Evolutionary conservation across 2,888 invertebrate genomes (phyloP), one percentile per base, ranked within the genome.

Genomic region (Parochlus steinenii): DNA sequence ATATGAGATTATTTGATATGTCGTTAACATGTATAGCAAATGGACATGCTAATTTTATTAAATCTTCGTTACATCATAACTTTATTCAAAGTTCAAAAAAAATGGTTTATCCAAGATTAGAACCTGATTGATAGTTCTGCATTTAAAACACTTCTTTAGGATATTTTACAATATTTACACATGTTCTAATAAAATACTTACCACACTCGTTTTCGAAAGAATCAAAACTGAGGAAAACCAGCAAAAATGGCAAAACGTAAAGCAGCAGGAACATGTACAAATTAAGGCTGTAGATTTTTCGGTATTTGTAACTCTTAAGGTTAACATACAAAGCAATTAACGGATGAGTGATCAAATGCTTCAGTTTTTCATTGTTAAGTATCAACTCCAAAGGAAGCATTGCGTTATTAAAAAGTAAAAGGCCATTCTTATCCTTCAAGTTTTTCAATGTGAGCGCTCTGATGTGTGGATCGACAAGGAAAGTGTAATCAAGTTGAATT

Each of bases 331-430:
- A 25, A 8, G 36, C 29, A 6, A 33, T 12, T 10, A 33, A 10
- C n/a, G 33, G 33, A 33, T 33, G 33, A n/a, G 33, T 33, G 7
- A 33, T 33, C 17, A 24, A 25, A 17, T 33, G 18, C 2, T 27
- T 12, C 7, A 33, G 14, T 14, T 26, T 33, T 8, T 33, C 33
- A 18, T 20, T 33, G 6, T 16, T 15, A 2, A 33, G 12, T 3
- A 33, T 25, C 33, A 25, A 33, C 11, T 33, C 33, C 5, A 33
- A 15, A 27, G 33, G 33, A 7, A 17, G 7, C 33, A 33, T 33
- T 5, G 26, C 33, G 18, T 18, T 20, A 5, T 12, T 20, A 11
- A 33, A 33, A 3, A 33, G 26, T 14, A 33, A 33, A 26, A 12
- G 11, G 11, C 26, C 26, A 19, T 26, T 25, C 10, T 33, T 20